Evolutionary conservation across 2,888 invertebrate genomes (phyloP).

Genomic region (Endotricha flammealis): DNA sequence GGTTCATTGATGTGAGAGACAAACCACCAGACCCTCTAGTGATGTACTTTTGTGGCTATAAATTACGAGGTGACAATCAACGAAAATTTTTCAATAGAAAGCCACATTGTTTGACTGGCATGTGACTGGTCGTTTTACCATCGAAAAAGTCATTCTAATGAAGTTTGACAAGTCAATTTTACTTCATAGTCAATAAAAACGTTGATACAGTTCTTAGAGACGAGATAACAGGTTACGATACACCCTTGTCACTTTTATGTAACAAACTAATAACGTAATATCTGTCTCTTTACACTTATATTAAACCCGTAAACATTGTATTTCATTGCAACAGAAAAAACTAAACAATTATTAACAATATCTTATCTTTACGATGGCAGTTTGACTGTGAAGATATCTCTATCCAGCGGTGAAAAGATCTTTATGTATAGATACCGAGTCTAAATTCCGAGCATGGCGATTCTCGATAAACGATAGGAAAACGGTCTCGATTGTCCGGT

Average conservation of each 20-base stretch:
- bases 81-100: no score
- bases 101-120: no score
- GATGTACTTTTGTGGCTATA: no score
- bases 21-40: no score
- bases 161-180: no score
- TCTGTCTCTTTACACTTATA: not conserved
- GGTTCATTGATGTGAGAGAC: no score
- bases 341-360: not conserved
- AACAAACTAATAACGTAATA: not conserved
- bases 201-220: not conserved
- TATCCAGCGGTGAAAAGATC: constrained; percentile 45
- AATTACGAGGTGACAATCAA: no score
- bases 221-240: not conserved
- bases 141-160: no score
- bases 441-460: constrained; percentile 67
- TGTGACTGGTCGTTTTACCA: no score
- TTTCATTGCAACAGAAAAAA: not conserved
- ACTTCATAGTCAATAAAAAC: not conserved
- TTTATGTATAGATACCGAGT: constrained; percentile 34
- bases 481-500: constrained; percentile 65
- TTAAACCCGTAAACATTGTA: not conserved
- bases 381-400: constrained; percentile 33
- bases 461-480: constrained; percentile 68
- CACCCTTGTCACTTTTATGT: not conserved
- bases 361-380: constrained; percentile 1